phyloP scores from a whole-genome alignment of 2,113 vertebrate genomes.

The Candoia aspera region DNA sequence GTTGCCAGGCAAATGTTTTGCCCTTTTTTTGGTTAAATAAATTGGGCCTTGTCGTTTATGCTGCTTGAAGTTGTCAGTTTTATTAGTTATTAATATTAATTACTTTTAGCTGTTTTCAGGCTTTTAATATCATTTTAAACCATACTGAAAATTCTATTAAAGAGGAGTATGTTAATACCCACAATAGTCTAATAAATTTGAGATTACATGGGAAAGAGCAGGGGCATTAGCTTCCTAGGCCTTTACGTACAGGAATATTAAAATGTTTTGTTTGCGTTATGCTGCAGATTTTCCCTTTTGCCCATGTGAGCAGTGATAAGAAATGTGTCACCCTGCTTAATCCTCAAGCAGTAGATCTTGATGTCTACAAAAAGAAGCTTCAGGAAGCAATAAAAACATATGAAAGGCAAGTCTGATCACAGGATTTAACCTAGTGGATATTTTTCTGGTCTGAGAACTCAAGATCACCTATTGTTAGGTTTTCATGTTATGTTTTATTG shows the following conservation, averaged over 20 bases:
- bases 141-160: background rate
- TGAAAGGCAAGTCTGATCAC: slow-evolving; percentile 73
- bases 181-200: background rate
- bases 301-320: slow-evolving; percentile 64
- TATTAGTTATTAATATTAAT: background rate
- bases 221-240: background rate
- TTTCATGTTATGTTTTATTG: no score
- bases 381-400: slow-evolving; percentile 74
- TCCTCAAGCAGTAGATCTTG: slow-evolving; percentile 77
- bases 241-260: background rate
- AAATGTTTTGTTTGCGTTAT: slow-evolving; percentile 19
- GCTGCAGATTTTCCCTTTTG: slow-evolving; percentile 71
- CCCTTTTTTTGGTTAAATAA: background rate
- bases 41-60: background rate
- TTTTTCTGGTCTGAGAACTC: background rate
- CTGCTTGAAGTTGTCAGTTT: background rate
- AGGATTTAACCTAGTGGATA: slow-evolving; percentile 14
- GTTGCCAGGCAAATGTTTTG: background rate
- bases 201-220: background rate
- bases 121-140: background rate
- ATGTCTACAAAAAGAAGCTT: slow-evolving; percentile 76
- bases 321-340: slow-evolving; percentile 73
- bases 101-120: background rate
- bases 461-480: background rate
- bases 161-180: background rate